Base-by-base conservation (phyloP, 2,113 vertebrate species). In the Mormoops blainvillei region DNA sequence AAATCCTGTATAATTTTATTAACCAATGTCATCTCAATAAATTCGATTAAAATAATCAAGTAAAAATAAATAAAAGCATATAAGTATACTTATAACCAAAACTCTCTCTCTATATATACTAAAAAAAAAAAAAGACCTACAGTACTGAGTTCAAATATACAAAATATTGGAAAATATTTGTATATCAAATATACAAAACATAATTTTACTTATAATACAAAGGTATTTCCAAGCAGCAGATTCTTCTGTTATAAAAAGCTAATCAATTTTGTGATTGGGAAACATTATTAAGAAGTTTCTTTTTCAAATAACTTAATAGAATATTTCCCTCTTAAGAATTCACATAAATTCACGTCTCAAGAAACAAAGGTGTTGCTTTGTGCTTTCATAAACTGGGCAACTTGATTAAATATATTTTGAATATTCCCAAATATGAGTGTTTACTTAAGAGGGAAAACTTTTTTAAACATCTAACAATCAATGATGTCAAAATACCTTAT, bases 301-400 rank as follows among this genome's bases (percentile, higher is more conserved):
- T 71, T 96, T 87, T 77, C 26, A 65, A 97, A 91, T 45, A 87
- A 89, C 41, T 95, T 82, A 88, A 83, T n/a, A 63, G 4, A 92
- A 73, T n/a, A 33, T 31, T 8, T 9, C 26, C 10, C 2, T 5
- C 15, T 45, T 20, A 89, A 89, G 20, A 92, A 92, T 67, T 97
- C 50, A 92, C 2, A 63, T 61, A 90, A 76, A 84, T 52, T 80
- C n/a, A 81, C 5, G 4, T 33, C 26, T 92, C 85, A 93, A 43
- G 63, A 87, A 91, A 87, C 19, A 93, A 91, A 83, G 45, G 65
- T 48, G 7, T 24, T 95, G 61, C 28, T 73, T 94, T 50, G 7
- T 78, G 22, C 68, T 95, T 81, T 78, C 61, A 91, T 45, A 78
- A 97, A 82, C 33, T 74, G 26, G 43, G 43, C 54, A 85, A 58